These are phyloP conservation scores for Theretra japonica DNA, from an alignment of 2,888 invertebrate genomes.

Conservation along the genomic window DNA sequence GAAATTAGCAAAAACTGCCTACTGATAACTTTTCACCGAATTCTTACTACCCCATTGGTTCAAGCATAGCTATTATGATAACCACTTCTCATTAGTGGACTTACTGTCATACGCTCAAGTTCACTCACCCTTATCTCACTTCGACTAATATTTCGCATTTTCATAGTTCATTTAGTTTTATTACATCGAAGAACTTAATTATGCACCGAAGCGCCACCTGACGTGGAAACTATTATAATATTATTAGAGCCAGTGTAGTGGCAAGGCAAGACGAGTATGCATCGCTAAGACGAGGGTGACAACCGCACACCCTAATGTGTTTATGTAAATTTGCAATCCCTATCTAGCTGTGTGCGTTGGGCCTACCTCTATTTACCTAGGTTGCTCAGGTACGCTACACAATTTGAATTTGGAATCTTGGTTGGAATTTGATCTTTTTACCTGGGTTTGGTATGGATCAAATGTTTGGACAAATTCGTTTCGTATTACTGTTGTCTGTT, in stretches of 20 bases:
- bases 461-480: too few relatives aligned
- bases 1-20: too few relatives aligned
- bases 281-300: conserved; percentile 47
- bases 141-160: conserved; percentile 26
- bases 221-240: conserved; percentile 59
- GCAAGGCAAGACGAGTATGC: conserved; percentile 39
- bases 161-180: conserved; percentile 27
- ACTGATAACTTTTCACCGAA: too few relatives aligned
- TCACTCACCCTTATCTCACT: neutral
- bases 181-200: conserved; percentile 44
- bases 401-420: conserved; percentile 1
- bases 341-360: conserved; percentile 32
- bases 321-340: conserved; percentile 57
- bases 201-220: conserved; percentile 54
- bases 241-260: conserved; percentile 42
- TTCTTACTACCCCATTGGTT: too few relatives aligned
- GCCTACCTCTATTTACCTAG: conserved; percentile 27
- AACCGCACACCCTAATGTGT: conserved; percentile 53
- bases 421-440: neutral
- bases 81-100: too few relatives aligned
- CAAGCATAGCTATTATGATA: too few relatives aligned
- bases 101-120: neutral
- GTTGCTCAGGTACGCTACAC: neutral
- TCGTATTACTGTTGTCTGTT: too few relatives aligned
- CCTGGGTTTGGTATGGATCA: neutral